Evolutionary conservation across 2,113 vertebrate species (phyloP).

Genomic region (Sinocyclocheilus anophthalmus): DNA sequence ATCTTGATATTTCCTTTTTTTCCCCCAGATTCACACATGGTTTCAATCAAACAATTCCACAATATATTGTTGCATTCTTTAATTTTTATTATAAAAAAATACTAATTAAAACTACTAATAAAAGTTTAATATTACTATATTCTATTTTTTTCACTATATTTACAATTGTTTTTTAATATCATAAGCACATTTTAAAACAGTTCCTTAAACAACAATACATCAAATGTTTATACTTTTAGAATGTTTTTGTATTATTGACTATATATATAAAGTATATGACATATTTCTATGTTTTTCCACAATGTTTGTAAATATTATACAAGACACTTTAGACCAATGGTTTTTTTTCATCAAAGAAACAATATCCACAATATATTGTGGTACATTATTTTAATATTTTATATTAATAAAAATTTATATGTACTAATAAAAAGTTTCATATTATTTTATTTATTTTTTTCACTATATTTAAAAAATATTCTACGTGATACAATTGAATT

Average conservation of each 20-base stretch:
- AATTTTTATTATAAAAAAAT: neutral
- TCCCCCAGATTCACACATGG: no score
- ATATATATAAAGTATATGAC: no score
- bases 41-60: neutral
- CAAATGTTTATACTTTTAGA: neutral
- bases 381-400: neutral
- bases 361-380: neutral
- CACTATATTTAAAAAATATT: no score
- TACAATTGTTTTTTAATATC: neutral
- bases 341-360: neutral
- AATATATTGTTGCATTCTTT: neutral
- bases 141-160: neutral
- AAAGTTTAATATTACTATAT: neutral
- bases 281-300: no score
- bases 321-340: no score
- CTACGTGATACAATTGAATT: neutral
- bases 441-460: no score
- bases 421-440: no score
- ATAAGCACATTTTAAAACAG: neutral
- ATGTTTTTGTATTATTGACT: no score
- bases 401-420: neutral
- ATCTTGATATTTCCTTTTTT: neutral
- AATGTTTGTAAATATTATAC: no score
- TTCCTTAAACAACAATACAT: no score
- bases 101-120: neutral